Base-by-base conservation (phyloP, 53 echinoderm and acorn worm species). In the Arbacia lixula region DNA sequence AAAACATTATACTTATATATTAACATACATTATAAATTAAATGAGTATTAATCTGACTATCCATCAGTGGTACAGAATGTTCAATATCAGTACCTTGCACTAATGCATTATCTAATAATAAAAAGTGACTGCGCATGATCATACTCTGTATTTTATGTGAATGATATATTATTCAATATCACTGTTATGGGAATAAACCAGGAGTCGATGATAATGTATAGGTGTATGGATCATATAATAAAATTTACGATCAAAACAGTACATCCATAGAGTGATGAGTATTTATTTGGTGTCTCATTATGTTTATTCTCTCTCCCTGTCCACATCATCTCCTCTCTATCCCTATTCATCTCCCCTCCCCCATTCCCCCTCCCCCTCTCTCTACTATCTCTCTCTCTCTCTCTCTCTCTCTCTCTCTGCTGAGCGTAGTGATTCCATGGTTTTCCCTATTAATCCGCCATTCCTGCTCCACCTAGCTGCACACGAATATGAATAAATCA, bases 231-330 rank as follows among this genome's bases (percentile, higher is more conserved):
- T 40, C 40, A 25, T 69, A 43, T 69, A 43, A 69, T 69, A 69
- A 69, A 69, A 43, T 69, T 69, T 69, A 69, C 69, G 46, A 69
- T 69, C 43, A 69, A 69, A 69, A 69, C 69, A 69, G 42, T 69
- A 39, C 40, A 57, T 46, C 49, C 8, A 46, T 46, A 14, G 49
- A 10, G 49, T 14, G 9, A 10, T 8, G 49, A 10, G 8, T 8
- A 10, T 8, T 14, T n/a, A n/a, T n/a, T n/a, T n/a, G n/a, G n/a
- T n/a, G n/a, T n/a, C n/a, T n/a, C n/a, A n/a, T n/a, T n/a, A n/a
- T n/a, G n/a, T n/a, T n/a, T 60, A 17, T 60, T 60, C 32, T 60
- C 29, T 1, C 20, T 1, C 11, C 61, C 27, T 60, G 12, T 26
- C 61, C 10, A 5, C 32, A 12, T 60, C 0, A 12, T 29, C 32